Percentiles rank a stretch among this genome's conserved stretches.
Conservation (phyloP, 1,140 invertebrate species). For the Drosophila yakuba region DNA sequence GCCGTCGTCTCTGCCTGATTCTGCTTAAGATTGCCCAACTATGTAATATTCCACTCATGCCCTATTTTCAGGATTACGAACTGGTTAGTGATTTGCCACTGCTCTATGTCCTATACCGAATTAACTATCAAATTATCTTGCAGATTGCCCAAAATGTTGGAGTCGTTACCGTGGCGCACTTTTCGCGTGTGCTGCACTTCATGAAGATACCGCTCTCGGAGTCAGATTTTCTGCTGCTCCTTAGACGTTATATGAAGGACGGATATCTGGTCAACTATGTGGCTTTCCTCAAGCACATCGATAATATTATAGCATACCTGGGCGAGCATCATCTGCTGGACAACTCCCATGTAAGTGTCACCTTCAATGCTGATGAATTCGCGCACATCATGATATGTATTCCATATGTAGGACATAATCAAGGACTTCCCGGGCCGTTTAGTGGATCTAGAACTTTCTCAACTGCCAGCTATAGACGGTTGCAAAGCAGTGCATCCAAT, state of each 20-base stretch:
- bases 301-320: conserved; percentile 86
- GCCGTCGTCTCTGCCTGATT: conserved; percentile 87
- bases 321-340: conserved; percentile 61
- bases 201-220: conserved; percentile 87
- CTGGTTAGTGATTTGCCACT: conserved; percentile 84
- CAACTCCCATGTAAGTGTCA: conserved; percentile 52
- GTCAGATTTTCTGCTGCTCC: conserved; percentile 88
- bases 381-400: background rate
- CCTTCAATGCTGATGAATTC: background rate
- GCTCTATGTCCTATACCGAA: background rate
- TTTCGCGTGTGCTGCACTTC: conserved; percentile 89
- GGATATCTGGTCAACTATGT: conserved; percentile 90
- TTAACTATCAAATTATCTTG: background rate
- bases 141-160: conserved; percentile 90
- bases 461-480: conserved; percentile 87
- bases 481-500: conserved; percentile 56
- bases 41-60: conserved; percentile 86
- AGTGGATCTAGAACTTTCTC: conserved; percentile 88
- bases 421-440: conserved; percentile 87
- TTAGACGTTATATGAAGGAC: conserved; percentile 89
- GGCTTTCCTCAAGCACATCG: conserved; percentile 88
- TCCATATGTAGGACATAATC: conserved; percentile 85
- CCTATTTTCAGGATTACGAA: conserved; percentile 92
- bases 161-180: conserved; percentile 89
- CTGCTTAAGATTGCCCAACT: conserved; percentile 88